Conservation (phyloP, 2,797 vertebrate species). For the Siniperca obscura region DNA sequence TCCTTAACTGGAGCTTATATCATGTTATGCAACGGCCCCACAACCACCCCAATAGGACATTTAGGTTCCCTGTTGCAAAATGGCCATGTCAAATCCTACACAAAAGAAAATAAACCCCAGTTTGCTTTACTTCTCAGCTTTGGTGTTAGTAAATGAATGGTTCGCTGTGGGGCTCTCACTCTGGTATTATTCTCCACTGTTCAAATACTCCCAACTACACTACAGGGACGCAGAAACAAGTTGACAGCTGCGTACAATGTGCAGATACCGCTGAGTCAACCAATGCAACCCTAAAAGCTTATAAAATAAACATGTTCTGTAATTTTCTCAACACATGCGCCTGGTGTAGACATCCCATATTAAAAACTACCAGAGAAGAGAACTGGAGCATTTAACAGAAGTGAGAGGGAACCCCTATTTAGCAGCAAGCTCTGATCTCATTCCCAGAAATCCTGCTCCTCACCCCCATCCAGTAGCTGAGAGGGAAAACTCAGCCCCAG, state of each 20-base stretch:
- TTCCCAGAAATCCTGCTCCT: constrained; percentile 64
- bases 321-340: constrained; percentile 62
- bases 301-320: constrained; percentile 67
- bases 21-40: constrained; percentile 26
- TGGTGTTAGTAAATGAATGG: constrained; percentile 3
- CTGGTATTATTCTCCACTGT: constrained; percentile 10
- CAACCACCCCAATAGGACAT: background rate
- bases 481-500: constrained; percentile 1
- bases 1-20: constrained; percentile 59
- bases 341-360: constrained; percentile 48
- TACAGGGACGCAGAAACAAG: constrained; percentile 7
- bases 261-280: constrained; percentile 57
- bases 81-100: constrained; percentile 24
- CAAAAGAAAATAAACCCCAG: constrained; percentile 7
- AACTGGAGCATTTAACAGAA: constrained; percentile 60
- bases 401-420: constrained; percentile 66
- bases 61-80: constrained; percentile 31
- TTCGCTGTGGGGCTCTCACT: constrained; percentile 13
- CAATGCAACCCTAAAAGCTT: constrained; percentile 52
- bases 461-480: constrained; percentile 37
- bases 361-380: constrained; percentile 43
- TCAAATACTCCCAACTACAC: constrained; percentile 7
- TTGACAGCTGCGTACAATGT: constrained; percentile 55
- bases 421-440: constrained; percentile 67
- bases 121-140: constrained; percentile 20